phyloP scores from a whole-genome alignment of 2,888 invertebrate species.

The Eutolmus rufibarbis region DNA sequence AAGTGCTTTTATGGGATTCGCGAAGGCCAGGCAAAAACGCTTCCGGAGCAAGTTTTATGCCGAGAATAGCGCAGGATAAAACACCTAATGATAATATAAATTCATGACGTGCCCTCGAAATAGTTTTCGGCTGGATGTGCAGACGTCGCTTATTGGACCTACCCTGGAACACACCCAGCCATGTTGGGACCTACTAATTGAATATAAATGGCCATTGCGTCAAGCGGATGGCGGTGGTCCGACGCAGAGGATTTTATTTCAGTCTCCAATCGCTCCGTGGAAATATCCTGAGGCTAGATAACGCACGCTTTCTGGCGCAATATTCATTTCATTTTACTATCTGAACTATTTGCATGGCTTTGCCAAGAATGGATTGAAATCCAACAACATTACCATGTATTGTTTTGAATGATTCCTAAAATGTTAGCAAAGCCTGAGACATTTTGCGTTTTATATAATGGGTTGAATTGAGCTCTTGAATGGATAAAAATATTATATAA shows the following conservation, averaged over 20 bases:
- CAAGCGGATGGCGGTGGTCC: background rate
- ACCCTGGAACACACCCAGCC: background rate
- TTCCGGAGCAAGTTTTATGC: slow-evolving; percentile 11
- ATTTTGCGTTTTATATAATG: background rate
- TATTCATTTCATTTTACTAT: background rate
- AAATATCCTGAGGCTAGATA: background rate
- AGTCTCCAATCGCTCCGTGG: background rate
- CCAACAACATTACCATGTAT: background rate
- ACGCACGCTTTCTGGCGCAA: background rate
- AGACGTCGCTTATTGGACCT: background rate
- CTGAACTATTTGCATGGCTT: background rate
- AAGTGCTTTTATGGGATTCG: background rate
- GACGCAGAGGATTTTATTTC: background rate
- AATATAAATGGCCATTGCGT: background rate
- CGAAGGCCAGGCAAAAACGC: background rate
- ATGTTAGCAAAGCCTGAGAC: background rate
- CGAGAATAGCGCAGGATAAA: background rate
- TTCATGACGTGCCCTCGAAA: background rate
- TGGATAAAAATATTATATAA: background rate
- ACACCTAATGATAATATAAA: slow-evolving; percentile 17
- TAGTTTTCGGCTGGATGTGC: slow-evolving; percentile 9
- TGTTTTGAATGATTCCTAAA: background rate
- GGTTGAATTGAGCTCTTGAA: background rate
- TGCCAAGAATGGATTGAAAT: background rate
- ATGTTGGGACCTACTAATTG: background rate